A percentile compares a stretch with the other conserved stretches of the same genome.
phyloP scores from a whole-genome alignment of 2,113 vertebrate species.

The Nannobrachium achirus region DNA sequence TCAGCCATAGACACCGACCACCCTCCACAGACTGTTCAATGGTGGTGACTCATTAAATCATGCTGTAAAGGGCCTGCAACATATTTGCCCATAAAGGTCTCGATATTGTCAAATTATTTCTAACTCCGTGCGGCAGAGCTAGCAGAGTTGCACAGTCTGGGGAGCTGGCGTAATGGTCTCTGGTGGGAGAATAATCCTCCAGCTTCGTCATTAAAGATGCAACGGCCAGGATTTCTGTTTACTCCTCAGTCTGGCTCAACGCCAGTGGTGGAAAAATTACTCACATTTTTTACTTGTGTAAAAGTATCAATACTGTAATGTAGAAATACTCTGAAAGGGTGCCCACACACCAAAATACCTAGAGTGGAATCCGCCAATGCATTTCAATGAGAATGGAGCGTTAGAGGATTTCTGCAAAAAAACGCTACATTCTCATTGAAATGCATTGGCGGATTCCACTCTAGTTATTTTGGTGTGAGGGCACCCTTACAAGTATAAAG shows the following conservation, averaged over 20 bases:
- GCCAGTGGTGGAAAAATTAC: too few species aligned
- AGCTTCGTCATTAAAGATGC: constrained; percentile 62
- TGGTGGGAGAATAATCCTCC: constrained; percentile 17
- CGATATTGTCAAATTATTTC: constrained; percentile 21
- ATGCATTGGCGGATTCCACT: too few species aligned
- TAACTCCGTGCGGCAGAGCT: constrained; percentile 21
- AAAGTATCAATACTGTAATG: too few species aligned
- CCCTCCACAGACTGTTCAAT: neutral
- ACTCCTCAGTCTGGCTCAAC: constrained; percentile 57
- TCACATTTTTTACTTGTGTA: too few species aligned
- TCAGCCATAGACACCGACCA: neutral
- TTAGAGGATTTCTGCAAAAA: too few species aligned
- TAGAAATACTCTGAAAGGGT: too few species aligned
- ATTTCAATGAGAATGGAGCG: too few species aligned
- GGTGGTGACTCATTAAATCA: constrained; percentile 3
- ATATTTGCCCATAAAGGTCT: constrained; percentile 19
- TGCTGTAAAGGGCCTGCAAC: constrained; percentile 9
- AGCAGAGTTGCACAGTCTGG: constrained; percentile 20
- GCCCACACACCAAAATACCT: too few species aligned
- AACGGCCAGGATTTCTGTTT: constrained; percentile 64
- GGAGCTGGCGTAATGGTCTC: constrained; percentile 39
- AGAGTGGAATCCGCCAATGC: too few species aligned
- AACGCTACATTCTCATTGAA: too few species aligned
- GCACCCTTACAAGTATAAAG: too few species aligned
- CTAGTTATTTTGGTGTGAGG: too few species aligned